phyloP scores from a whole-genome alignment of 2,797 vertebrate species.

The Enteromius trimaculatus region DNA sequence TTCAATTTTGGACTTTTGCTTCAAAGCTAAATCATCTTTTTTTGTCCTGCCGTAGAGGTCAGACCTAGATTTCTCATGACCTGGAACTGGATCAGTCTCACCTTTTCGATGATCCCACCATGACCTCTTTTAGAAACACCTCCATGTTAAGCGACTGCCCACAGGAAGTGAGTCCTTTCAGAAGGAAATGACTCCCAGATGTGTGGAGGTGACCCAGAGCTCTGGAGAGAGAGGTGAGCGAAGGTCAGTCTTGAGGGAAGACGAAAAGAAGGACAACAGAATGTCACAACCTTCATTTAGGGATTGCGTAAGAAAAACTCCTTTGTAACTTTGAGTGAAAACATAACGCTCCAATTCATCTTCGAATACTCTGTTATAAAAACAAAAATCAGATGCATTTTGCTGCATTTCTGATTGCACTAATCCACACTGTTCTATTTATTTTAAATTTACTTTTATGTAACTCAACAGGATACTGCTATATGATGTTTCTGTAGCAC shows the following conservation, averaged over 20 bases:
- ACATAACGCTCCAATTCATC: slow-evolving; percentile 18
- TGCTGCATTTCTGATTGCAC: slow-evolving; percentile 23
- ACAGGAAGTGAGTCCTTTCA: slow-evolving; percentile 53
- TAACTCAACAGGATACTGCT: neutral
- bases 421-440: slow-evolving; percentile 10
- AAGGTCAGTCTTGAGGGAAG: slow-evolving; percentile 29
- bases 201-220: slow-evolving; percentile 52
- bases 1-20: neutral
- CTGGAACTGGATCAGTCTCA: slow-evolving; percentile 42
- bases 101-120: slow-evolving; percentile 28
- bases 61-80: slow-evolving; percentile 29
- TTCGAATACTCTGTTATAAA: neutral
- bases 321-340: slow-evolving; percentile 25
- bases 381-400: slow-evolving; percentile 25
- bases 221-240: slow-evolving; percentile 38
- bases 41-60: slow-evolving; percentile 14
- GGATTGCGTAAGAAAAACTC: neutral
- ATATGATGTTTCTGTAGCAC: neutral
- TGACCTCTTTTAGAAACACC: slow-evolving; percentile 42
- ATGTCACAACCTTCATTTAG: slow-evolving; percentile 11
- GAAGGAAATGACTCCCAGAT: slow-evolving; percentile 63
- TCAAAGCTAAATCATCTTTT: neutral
- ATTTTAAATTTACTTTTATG: no score
- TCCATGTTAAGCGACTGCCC: slow-evolving; percentile 40
- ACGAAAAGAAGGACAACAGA: slow-evolving; percentile 25